Evolutionary conservation across 2,113 vertebrate genomes (phyloP).

Genomic region (Pheucticus melanocephalus): DNA sequence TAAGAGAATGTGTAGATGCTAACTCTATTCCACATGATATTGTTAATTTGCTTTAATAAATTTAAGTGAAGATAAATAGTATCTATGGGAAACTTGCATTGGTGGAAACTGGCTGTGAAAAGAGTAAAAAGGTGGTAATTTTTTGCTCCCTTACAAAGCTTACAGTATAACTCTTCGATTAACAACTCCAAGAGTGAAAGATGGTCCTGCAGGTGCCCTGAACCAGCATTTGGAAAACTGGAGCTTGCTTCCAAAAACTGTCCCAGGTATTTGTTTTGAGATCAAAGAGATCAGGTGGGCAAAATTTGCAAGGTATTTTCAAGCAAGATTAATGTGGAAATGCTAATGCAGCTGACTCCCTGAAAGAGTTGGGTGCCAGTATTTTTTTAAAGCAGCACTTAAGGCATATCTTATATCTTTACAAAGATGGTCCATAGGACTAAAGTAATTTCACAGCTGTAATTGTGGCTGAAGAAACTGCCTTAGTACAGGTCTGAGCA

Average conservation of each 20-base stretch:
- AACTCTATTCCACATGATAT: not conserved
- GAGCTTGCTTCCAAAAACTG: not conserved
- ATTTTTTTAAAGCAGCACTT: not conserved
- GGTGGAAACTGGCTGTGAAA: not conserved
- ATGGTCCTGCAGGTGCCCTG: not conserved
- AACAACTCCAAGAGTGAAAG: not conserved
- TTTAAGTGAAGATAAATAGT: not conserved
- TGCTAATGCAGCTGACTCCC: not conserved
- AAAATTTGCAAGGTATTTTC: not conserved
- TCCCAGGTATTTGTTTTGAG: not conserved
- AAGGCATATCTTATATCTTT: rapidly evolving
- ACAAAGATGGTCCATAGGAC: not conserved
- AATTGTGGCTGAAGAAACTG: not conserved
- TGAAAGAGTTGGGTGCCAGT: rapidly evolving
- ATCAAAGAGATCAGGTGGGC: not conserved
- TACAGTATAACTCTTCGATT: not conserved
- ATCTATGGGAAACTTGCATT: not conserved
- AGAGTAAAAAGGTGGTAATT: not conserved
- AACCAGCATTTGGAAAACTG: not conserved
- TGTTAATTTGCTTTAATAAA: not conserved
- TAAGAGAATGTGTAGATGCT: not conserved
- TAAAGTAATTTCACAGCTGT: not conserved
- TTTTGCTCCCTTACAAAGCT: not conserved
- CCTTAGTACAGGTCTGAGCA: not conserved
- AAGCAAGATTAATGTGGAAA: not conserved